Percentiles rank a stretch among this genome's conserved stretches.
Conservation (phyloP, 2,888 invertebrate genomes). For the Spicauda simplicius region DNA sequence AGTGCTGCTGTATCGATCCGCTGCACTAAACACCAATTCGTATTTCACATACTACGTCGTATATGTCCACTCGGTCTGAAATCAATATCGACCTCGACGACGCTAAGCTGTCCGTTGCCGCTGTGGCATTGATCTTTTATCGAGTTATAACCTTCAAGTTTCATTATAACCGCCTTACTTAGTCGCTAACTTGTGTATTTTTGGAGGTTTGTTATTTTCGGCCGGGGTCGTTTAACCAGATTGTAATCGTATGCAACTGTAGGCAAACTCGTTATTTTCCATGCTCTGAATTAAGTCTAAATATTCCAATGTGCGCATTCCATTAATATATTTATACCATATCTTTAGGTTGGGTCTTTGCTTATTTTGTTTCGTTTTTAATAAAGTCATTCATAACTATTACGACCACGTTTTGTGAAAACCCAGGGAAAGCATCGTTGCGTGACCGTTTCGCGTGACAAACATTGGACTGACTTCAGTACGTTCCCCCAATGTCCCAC, state of each 20-base stretch:
- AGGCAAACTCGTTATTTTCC: background rate
- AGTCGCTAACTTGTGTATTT: constrained; percentile 26
- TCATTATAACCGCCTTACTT: constrained; percentile 27
- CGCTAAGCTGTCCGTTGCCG: constrained; percentile 21
- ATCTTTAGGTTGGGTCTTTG: constrained; percentile 10
- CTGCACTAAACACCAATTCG: constrained; percentile 65
- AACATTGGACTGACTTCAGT: constrained; percentile 53
- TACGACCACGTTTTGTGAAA: constrained; percentile 54
- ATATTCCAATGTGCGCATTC: constrained; percentile 13
- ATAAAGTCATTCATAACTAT: constrained; percentile 61
- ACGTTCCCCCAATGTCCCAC: constrained; percentile 61
- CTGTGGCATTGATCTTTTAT: constrained; percentile 48
- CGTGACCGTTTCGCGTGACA: constrained; percentile 75
- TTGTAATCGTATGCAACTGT: constrained; percentile 12
- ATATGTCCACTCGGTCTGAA: constrained; percentile 39
- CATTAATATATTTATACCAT: constrained; percentile 23
- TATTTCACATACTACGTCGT: constrained; percentile 41
- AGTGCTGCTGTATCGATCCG: constrained; percentile 73
- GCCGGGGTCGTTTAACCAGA: constrained; percentile 12
- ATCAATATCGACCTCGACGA: constrained; percentile 34
- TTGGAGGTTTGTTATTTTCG: constrained; percentile 24
- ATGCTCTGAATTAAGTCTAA: constrained; percentile 18
- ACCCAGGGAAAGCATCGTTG: constrained; percentile 66
- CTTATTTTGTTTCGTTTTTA: constrained; percentile 42
- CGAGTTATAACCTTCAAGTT: constrained; percentile 39